Base-by-base conservation (phyloP, 2,113 vertebrate genomes). In the Lagopus leucura region DNA sequence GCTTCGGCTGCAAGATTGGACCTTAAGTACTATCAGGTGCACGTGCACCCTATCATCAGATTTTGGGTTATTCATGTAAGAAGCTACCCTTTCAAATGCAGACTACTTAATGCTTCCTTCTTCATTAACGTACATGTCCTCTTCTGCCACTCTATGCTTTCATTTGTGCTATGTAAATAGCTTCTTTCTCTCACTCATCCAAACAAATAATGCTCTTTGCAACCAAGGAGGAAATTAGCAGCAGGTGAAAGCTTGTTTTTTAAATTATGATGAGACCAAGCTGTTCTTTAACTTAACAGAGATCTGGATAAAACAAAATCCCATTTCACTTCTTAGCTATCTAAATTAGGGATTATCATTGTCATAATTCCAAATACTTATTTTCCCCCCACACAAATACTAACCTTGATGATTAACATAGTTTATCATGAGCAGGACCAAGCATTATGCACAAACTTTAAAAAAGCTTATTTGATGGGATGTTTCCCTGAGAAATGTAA, bases 41-140 rank as follows among this genome's bases (percentile, higher is more conserved):
- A 95, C 87, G 58, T 94, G 94, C 94, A 96, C 87, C 94, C 95
- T 95, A 96, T 96, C 96, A 96, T 94, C 94, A 96, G 92, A 95
- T 94, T 96, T 96, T 94, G 94, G 92, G 89, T 96, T 95, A 96
- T 96, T 96, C 96, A 96, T 94, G 83, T 86, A 95, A 96, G 95
- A 94, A 95, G 87, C 95, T 82, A 95, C 57, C 84, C 95, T 96
- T 95, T 94, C 94, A 96, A 96, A 96, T 96, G 94, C 95, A 96
- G 92, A 96, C 95, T 95, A 86, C 91, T 96, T 96, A 94, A 94
- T 94, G 95, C 94, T 96, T 96, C 96, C 94, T 96, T 96, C 95
- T 96, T 95, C 94, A 96, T 96, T 96, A 96, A 95, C 94, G 96
- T 96, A 96, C 92, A 96, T 96, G 96, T 96, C 94, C 95, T 96